Conservation (phyloP, 1,140 invertebrate genomes). For the Oreohelix idahoensis region DNA sequence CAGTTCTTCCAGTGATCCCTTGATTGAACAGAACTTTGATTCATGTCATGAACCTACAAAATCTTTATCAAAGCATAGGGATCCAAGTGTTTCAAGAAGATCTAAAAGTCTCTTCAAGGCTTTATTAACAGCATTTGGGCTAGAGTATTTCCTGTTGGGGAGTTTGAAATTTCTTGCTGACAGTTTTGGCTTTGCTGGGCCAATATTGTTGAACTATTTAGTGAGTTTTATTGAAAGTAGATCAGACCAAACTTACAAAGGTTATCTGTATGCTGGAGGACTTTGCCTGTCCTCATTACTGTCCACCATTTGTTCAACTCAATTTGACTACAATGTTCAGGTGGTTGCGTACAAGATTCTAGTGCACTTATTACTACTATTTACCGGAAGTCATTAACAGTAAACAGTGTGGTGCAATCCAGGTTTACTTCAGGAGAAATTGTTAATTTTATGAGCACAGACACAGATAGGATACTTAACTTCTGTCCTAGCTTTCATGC, state of each 20-base stretch:
- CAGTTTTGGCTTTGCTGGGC: constrained; percentile 87
- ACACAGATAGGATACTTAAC: constrained; percentile 94
- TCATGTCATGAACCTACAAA: not conserved
- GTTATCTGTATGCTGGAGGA: constrained; percentile 86
- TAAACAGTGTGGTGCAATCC: constrained; percentile 59
- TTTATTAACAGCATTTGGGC: constrained; percentile 87
- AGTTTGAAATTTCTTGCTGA: constrained; percentile 89
- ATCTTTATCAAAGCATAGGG: not conserved
- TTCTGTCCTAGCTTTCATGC: constrained; percentile 96
- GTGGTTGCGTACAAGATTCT: constrained; percentile 90
- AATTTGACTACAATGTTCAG: constrained; percentile 93
- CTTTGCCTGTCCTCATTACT: constrained; percentile 76
- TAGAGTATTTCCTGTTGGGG: constrained; percentile 91
- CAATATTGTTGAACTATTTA: constrained; percentile 88
- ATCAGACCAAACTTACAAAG: constrained; percentile 78
- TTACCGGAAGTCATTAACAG: constrained; percentile 83
- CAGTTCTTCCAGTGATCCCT: not conserved
- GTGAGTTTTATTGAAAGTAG: constrained; percentile 87
- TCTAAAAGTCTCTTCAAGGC: constrained; percentile 78
- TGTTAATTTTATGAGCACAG: constrained; percentile 97
- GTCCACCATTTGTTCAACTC: constrained; percentile 85
- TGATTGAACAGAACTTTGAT: not conserved
- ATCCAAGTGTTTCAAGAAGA: not conserved
- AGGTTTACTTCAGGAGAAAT: constrained; percentile 87
- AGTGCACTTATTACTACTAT: constrained; percentile 86